phyloP scores from a whole-genome alignment of 1,140 invertebrate genomes.

The Tenebrio molitor region DNA sequence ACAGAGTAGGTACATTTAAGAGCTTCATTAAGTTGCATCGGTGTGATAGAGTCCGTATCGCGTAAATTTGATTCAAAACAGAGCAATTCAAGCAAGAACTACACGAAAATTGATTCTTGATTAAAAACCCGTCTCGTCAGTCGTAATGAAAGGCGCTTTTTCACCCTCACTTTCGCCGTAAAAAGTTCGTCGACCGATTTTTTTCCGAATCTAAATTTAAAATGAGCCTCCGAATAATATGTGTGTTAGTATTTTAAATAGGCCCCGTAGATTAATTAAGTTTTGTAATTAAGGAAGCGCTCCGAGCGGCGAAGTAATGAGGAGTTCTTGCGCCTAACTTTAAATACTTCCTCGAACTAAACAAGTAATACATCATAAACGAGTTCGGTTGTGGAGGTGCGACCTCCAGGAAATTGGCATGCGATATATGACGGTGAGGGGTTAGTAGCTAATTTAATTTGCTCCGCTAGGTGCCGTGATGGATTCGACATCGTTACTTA shows the following conservation, averaged over 20 bases:
- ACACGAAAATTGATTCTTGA: too few species aligned
- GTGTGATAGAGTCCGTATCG: too few species aligned
- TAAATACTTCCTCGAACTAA: slow-evolving; percentile 18
- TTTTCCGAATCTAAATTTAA: slow-evolving; percentile 1
- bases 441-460: slow-evolving; percentile 56
- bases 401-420: slow-evolving; percentile 53
- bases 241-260: slow-evolving; percentile 27
- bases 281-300: slow-evolving; percentile 26
- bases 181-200: not conserved
- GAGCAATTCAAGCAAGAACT: too few species aligned
- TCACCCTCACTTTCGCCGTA: too few species aligned
- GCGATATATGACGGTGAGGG: slow-evolving; percentile 53
- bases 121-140: too few species aligned
- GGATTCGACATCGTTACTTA: slow-evolving; percentile 52
- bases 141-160: too few species aligned
- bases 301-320: slow-evolving; percentile 7
- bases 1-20: too few species aligned
- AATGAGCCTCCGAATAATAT: slow-evolving; percentile 1
- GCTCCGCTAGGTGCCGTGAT: slow-evolving; percentile 50
- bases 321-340: slow-evolving; percentile 20
- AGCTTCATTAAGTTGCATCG: too few species aligned
- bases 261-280: slow-evolving; percentile 17
- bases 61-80: too few species aligned
- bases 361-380: slow-evolving; percentile 25
- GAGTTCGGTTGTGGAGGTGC: slow-evolving; percentile 27